Base-by-base conservation (phyloP, 2,113 vertebrate species). In the Tenebrosternarchus preto region DNA sequence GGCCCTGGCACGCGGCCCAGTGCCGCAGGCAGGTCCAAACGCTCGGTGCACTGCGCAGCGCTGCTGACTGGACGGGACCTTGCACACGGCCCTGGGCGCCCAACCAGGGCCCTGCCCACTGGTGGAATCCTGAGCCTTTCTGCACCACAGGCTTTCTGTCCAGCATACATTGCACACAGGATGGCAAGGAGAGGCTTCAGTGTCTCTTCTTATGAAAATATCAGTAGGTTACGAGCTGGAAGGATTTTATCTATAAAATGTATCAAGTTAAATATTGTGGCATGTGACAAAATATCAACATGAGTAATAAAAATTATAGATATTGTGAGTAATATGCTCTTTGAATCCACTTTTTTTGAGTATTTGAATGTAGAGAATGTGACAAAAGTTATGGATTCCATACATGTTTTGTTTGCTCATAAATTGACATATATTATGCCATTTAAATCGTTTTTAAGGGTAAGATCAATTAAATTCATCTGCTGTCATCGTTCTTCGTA, bases 1-100 rank as follows among this genome's bases (percentile, higher is more conserved):
- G 83, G 78, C 43, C 22, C 81, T 86, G 82, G 86, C 70, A 2
- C 8, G 29, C 22, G 59, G 67, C 82, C 81, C 79, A 60, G 77
- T 46, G 25, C 61, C 60, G 43, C 29, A 22, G 73, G 67, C 46
- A 80, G 67, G 78, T 76, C 59, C 43, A 57, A 71, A 63, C 39
- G 43, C 36, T 53, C 72, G 29, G 53, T 80, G 68, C 53, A 80
- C 31, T 63, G 73, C 55, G 17, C 73, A 61, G 33, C n/a, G 17
- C 68, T 80, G 39, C 43, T 25, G 53, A 61, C 24, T 39, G 19
- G 53, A 29, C 61, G 66, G 39, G 27, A 61, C 25, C 69, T 24
- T 43, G 80, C 43, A 55, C 79, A 67, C 31, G 17, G 72, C 33
- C 80, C 64, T 69, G 17, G 69, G 64, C 77, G 76, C 63, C 68